Evolutionary conservation across 2,797 vertebrate species (phyloP), one percentile per base, ranked within the genome.

Genomic region (Glossophaga mutica): DNA sequence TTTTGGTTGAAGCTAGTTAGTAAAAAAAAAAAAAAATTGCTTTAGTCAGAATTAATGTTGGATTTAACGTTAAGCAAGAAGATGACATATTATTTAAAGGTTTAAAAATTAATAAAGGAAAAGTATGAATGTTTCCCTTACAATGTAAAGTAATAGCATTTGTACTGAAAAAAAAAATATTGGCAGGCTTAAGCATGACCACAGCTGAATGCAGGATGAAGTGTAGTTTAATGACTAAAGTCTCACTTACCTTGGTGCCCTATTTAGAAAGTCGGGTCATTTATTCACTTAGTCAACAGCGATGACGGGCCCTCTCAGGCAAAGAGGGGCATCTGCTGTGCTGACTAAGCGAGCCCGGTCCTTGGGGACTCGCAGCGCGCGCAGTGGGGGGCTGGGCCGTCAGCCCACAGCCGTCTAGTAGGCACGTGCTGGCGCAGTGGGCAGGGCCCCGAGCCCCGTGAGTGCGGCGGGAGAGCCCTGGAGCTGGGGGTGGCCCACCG

Each of bases 31-130:
- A 37, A 37, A 39, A 37, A 18, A 4, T 62, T 68, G 34, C 71
- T 46, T 77, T 48, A 62, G 24, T 91, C 4, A 44, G 44, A 90
- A 37, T 88, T 83, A 89, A 59, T 18, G 12, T 59, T 92, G 67
- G 76, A 18, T 55, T 83, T 62, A 55, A 37, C 73, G 39, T n/a
- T 86, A 87, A 62, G 10, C 44, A 96, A 82, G 82, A 91, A 77
- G 26, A 46, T 48, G 37, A 29, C 71, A 73, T 59, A 32, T 50
- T 81, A n/a, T 44, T 93, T 70, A 90, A 94, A 94, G 26, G 6
- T 71, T 87, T 93, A 79, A 84, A 79, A 90, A 39, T 55, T 92
- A 78, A 3, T 50, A 44, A 32, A 77, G 39, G 85, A 57, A 37
- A 92, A 90, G 7, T 48, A 0, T 39, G 57, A 62, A 82, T 52